Base-by-base conservation (phyloP, 2,797 vertebrate genomes). In the Buphagus erythrorhynchus region DNA sequence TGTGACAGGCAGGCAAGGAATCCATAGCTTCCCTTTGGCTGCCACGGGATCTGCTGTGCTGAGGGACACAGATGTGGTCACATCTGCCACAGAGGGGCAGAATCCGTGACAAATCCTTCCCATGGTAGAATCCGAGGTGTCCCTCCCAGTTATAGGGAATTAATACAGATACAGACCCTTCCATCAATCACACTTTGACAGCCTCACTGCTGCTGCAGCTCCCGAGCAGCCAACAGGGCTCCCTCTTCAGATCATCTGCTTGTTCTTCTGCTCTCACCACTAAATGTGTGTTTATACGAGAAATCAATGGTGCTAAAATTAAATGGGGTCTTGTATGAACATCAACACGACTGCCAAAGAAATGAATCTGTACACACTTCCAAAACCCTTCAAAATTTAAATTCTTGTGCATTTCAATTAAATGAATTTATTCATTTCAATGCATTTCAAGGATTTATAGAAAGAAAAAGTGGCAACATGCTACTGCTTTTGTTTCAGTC, bases 91-190 rank as follows among this genome's bases (percentile, higher is more conserved):
- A 1, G 13, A 78, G 38, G 52, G 77, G 35, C 61, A 75, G 49
- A 81, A 43, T 20, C 52, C 81, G 46, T 28, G 74, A 35, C 28
- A 69, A 58, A 58, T n/a, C 25, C n/a, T 28, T 40, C 63, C 76
- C 14, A 0, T 13, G 10, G n/a, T 1, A 49, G n/a, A 43, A 48
- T 17, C 35, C 1, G 0, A 76, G 33, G 3, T 3, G 3, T 62
- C 48, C 38, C 29, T 71, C 59, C 78, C 55, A 67, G 4, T 40
- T n/a, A 17, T 0, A 8, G 68, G n/a, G 61, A 71, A 72, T 67
- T 3, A 42, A 43, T 46, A 33, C 15, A 31, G 52, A 19, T 22
- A 73, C 0, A 71, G 52, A 42, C 16, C 19, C n/a, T 63, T 51
- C 43, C 33, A 4, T 55, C 54, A 43, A 8, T 13, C 11, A 4